Percentiles rank a stretch among this genome's conserved stretches.
Conservation (phyloP, 1,140 invertebrate genomes). For the Leptinotarsa lineolata region DNA sequence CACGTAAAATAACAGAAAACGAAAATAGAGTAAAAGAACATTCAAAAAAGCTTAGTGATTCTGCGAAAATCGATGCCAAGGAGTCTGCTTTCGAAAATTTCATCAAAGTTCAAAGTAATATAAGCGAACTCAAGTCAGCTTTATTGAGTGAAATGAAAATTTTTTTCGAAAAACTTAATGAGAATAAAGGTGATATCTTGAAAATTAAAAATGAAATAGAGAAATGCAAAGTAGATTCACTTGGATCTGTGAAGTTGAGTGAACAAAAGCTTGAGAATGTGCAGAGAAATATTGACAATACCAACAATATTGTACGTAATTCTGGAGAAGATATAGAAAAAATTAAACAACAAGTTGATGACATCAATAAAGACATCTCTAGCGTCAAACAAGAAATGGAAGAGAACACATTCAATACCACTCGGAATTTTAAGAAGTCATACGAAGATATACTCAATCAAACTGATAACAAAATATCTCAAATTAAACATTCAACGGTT, state of each 20-base stretch:
- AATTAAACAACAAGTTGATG: not conserved
- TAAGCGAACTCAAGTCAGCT: not conserved
- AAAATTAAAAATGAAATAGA: not conserved
- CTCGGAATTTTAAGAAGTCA: not conserved
- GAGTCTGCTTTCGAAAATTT: not conserved
- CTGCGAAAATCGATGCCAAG: not conserved
- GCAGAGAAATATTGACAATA: not conserved
- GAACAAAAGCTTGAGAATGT: not conserved
- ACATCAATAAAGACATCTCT: not conserved
- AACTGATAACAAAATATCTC: not conserved
- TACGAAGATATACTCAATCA: not conserved
- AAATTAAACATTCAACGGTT: not conserved
- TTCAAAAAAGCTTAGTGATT: not conserved
- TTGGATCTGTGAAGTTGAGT: not conserved
- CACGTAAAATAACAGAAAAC: not conserved
- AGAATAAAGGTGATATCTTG: not conserved
- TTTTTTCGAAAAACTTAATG: not conserved
- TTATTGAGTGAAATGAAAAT: not conserved
- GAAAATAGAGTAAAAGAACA: not conserved
- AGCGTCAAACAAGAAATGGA: not conserved
- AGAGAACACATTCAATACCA: not conserved
- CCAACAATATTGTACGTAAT: not conserved
- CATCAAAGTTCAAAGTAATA: not conserved
- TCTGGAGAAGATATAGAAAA: not conserved
- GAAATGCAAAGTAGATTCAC: not conserved